A percentile compares a stretch with the other conserved stretches of the same genome.
phyloP scores from a whole-genome alignment of 2,888 invertebrate genomes.

The Tillus elongatus region DNA sequence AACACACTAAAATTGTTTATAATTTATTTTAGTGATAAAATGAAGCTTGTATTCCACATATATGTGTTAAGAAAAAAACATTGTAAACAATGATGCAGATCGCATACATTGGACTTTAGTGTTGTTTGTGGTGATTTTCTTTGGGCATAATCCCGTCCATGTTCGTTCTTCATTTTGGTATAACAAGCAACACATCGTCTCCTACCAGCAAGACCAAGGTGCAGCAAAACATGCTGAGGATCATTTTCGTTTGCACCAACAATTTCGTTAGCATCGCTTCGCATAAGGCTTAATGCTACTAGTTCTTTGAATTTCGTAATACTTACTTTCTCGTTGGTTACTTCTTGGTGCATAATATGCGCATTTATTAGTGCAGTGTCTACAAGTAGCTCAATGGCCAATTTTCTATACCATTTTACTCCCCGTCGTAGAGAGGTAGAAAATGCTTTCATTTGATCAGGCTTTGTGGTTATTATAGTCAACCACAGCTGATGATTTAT shows the following conservation, averaged over 20 bases:
- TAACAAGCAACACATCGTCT: constrained; percentile 1
- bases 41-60: no score
- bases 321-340: constrained; percentile 18
- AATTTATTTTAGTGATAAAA: no score
- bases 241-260: not conserved
- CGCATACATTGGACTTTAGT: not conserved
- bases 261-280: not conserved
- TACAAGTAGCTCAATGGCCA: constrained; percentile 25
- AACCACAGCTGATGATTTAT: constrained; percentile 21
- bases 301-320: constrained; percentile 2
- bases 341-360: constrained; percentile 18
- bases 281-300: not conserved
- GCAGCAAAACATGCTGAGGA: not conserved
- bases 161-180: not conserved
- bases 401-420: constrained; percentile 27
- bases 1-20: no score
- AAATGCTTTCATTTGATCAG: constrained; percentile 25
- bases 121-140: not conserved
- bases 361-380: constrained; percentile 23
- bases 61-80: not conserved
- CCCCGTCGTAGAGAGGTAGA: constrained; percentile 23
- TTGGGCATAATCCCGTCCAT: not conserved
- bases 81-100: not conserved
- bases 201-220: not conserved
- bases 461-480: constrained; percentile 26